Percentiles rank a stretch among this genome's conserved stretches.
Conservation (phyloP, 64 coral and sea anemone genomes). For the Stylophora pistillata region DNA sequence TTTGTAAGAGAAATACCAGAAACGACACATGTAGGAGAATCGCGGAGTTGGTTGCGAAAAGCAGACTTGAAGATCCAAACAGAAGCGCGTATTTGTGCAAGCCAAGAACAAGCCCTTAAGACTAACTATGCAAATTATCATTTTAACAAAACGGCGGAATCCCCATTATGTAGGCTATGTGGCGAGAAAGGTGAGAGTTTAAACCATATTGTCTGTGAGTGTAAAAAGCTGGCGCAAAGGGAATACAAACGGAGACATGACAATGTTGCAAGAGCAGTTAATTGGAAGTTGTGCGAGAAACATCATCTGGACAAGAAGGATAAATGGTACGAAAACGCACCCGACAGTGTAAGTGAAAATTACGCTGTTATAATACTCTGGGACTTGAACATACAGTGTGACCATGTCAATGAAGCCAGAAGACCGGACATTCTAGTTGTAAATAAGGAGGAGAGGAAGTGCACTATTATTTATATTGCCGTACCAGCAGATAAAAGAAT, state of each 20-base stretch:
- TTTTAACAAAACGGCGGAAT: not conserved
- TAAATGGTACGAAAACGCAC: constrained; percentile 18
- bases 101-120: no score
- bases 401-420: constrained; percentile 23
- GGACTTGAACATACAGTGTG: constrained; percentile 33
- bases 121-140: not conserved
- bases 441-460: constrained; percentile 16
- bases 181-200: no score
- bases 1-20: no score
- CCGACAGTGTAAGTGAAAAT: not conserved
- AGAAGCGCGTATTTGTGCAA: no score
- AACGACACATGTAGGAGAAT: no score
- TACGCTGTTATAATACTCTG: no score
- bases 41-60: no score
- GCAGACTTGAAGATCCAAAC: no score
- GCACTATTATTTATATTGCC: constrained; percentile 39
- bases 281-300: constrained; percentile 36
- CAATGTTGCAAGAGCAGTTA: constrained; percentile 27
- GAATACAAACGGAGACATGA: constrained; percentile 34
- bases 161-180: not conserved
- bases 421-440: constrained; percentile 47
- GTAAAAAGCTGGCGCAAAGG: constrained; percentile 35
- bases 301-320: no score
- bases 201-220: no score
- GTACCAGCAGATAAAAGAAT: constrained; percentile 19